Evolutionary conservation across 1,140 invertebrate genomes (phyloP), one percentile per base, ranked within the genome.

Genomic region (Drosophila kurseongensis): DNA sequence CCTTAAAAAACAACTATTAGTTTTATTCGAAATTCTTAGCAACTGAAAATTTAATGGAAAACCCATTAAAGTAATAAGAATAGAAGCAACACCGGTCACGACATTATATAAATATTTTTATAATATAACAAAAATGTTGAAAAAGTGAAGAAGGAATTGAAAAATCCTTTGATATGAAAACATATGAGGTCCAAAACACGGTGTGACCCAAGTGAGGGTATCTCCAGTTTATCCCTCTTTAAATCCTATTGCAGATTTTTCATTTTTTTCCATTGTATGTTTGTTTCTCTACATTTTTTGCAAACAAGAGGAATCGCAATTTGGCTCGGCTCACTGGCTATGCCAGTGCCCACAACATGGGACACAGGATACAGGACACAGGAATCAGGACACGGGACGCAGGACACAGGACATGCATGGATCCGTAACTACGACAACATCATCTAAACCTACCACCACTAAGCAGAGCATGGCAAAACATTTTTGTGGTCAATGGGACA

Each of bases 401-500:
- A 47, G 47, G 59, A 55, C 32, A 32, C 16, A 38, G 67, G 65
- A 48, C 74, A 77, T 69, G 74, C 74, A 77, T 77, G 75, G 75
- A 77, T 62, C 56, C 74, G 63, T 77, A 77, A 77, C 75, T 77
- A 77, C 63, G 38, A 77, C 63, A 77, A 61, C 71, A 68, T 42
- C 38, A 68, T 48, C 16, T 14, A 44, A 44, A 18, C 4, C 73
- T 52, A 56, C 57, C 51, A 44, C 42, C 42, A 58, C 76, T 44
- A 58, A 68, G 60, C 41, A 73, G 57, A 75, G 61, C 77, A 50
- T 55, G 41, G 69, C 69, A 57, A 80, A 80, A 80, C 72, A 80
- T 80, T 81, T 80, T 81, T 81, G 79, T 81, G 79, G 79, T 81
- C 79, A 81, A 81, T 81, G 79, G 79, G 73, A 81, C 74, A 81